phyloP scores from a whole-genome alignment of 1,140 invertebrate species.

The Drosophila tani region DNA sequence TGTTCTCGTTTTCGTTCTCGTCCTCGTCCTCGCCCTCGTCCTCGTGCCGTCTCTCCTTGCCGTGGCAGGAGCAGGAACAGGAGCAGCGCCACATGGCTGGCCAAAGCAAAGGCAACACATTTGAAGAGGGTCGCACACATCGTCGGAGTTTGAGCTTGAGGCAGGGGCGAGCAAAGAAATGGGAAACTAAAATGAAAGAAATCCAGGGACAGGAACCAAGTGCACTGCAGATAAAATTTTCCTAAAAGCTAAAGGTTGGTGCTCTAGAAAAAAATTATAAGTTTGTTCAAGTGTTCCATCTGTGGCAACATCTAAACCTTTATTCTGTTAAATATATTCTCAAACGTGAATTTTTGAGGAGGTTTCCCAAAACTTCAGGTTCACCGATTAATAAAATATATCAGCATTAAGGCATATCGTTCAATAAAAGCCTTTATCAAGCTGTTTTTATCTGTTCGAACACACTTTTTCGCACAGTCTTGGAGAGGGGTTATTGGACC shows the following conservation, averaged over 20 bases:
- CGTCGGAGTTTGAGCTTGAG: constrained; percentile 30
- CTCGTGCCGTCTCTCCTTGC: not conserved
- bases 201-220: constrained; percentile 54
- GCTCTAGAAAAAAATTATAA: too few species aligned
- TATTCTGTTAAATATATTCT: not conserved
- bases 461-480: constrained; percentile 4
- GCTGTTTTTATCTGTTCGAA: not conserved
- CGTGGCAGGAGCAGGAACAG: constrained; percentile 12
- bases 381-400: too few species aligned
- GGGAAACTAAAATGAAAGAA: constrained; percentile 84
- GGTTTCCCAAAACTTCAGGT: not conserved
- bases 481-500: constrained; percentile 39
- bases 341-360: not conserved
- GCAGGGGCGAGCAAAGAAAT: constrained; percentile 66
- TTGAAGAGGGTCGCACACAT: constrained; percentile 81
- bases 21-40: constrained; percentile 15
- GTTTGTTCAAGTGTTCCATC: not conserved
- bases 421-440: not conserved
- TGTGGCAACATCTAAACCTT: not conserved
- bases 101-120: constrained; percentile 69
- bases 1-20: constrained; percentile 16
- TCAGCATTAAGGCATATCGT: too few species aligned
- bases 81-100: constrained; percentile 70
- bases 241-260: not conserved
- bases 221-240: constrained; percentile 1